phyloP scores from a whole-genome alignment of 2,888 invertebrate species.

The Cerastis leucographa region DNA sequence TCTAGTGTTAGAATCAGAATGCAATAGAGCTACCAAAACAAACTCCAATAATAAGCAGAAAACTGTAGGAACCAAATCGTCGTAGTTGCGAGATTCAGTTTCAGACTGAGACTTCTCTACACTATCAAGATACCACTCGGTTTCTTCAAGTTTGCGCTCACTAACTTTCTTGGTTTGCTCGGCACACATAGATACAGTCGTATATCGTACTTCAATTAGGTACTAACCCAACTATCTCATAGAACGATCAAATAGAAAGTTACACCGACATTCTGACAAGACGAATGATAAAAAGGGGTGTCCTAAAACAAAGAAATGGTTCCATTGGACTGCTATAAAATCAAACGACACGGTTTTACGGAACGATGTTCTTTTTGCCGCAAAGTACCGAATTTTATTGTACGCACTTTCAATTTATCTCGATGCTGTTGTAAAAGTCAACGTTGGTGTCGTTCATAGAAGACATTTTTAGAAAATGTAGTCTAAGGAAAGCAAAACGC shows the following conservation, averaged over 20 bases:
- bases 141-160: constrained; percentile 42
- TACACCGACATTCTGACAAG: constrained; percentile 25
- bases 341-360: constrained; percentile 49
- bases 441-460: constrained; percentile 9
- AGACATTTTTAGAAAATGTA: constrained; percentile 26
- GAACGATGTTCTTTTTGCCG: constrained; percentile 49
- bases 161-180: constrained; percentile 36
- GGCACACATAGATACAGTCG: constrained; percentile 3
- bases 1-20: too few species aligned
- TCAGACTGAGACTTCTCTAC: constrained; percentile 1
- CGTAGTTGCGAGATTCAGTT: constrained; percentile 14
- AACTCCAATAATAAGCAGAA: neutral
- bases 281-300: constrained; percentile 48
- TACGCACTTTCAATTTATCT: constrained; percentile 58
- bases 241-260: constrained; percentile 26
- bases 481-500: neutral
- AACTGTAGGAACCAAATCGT: neutral
- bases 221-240: constrained; percentile 28
- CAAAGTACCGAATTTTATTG: constrained; percentile 56
- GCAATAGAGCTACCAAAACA: neutral
- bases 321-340: constrained; percentile 47
- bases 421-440: constrained; percentile 27
- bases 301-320: constrained; percentile 59
- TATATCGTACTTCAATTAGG: constrained; percentile 20
- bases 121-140: constrained; percentile 24